Evolutionary conservation across 1,140 invertebrate genomes (phyloP), one percentile per base, ranked within the genome.

Genomic region (Pogonomyrmex barbatus): DNA sequence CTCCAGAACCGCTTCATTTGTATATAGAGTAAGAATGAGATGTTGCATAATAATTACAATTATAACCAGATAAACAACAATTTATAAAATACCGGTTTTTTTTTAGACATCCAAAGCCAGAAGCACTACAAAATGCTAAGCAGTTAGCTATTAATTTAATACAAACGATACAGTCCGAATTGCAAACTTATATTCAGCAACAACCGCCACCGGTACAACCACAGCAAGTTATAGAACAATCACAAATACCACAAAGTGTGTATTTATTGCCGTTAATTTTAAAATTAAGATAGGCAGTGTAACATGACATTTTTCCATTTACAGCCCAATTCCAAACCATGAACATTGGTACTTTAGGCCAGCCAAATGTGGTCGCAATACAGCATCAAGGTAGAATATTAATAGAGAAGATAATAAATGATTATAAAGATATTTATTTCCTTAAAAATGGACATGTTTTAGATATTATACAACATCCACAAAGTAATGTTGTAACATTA

Each of bases 1-100:
- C 97, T 88, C 96, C 96, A 86, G 97, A 98, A 92, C 97, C 97
- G n/a, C 95, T 98, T 91, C 97, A 98, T 94, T 95, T 98, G 83
- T 97, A 96, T 91, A 95, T 98, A 88, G 97, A 97, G 96, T 97
- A 94, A 96, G 79, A 62, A 50, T 45, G n/a, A 54, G 65, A 60
- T 87, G 60, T 76, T 75, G 50, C 50, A 6, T 33, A 50, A 0
- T 33, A 45, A 45, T 45, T 47, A 33, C 42, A 39, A 60, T 81
- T 70, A 5, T 75, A 54, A 54, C 39, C 42, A 73, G 45, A 56
- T 58, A 24, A 82, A 6, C 50, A 52, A 54, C 0, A 33, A 67
- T 62, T 78, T 0, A 52, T 79, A 42, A 67, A 62, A 63, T 17
- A 60, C 0, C 24, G 24, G 0, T 85, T 50, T 77, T 88, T 92